A percentile compares a stretch with the other conserved stretches of the same genome.
Conservation (phyloP, 2,797 vertebrate genomes). For the Notolepis coatsorum region DNA sequence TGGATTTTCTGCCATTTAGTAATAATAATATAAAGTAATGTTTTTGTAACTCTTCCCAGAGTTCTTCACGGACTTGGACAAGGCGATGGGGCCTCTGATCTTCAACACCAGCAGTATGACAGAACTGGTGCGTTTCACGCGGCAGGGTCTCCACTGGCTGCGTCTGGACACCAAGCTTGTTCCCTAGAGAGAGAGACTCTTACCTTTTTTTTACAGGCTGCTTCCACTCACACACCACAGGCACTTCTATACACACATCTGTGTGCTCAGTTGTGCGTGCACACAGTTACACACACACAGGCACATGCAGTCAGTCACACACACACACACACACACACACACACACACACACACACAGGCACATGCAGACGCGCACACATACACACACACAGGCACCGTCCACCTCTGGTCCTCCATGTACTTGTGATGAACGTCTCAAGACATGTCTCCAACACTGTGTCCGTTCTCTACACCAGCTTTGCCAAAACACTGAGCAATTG, state of each 20-base stretch:
- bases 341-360: constrained; percentile 2
- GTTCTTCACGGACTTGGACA: constrained; percentile 98
- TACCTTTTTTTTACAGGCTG: constrained; percentile 47
- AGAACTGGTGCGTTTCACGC: constrained; percentile 96
- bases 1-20: background rate
- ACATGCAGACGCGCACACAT: constrained; percentile 1
- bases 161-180: constrained; percentile 93
- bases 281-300: constrained; percentile 47
- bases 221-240: constrained; percentile 37
- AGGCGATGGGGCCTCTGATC: constrained; percentile 95
- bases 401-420: constrained; percentile 68
- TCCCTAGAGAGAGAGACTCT: constrained; percentile 70
- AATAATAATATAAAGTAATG: background rate
- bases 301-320: constrained; percentile 42
- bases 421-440: constrained; percentile 81
- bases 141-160: constrained; percentile 98
- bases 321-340: constrained; percentile 26
- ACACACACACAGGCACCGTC: constrained; percentile 34
- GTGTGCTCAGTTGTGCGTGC: too few relatives aligned
- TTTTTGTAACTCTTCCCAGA: constrained; percentile 74
- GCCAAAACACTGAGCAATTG: constrained; percentile 80
- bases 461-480: constrained; percentile 85
- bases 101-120: constrained; percentile 99
- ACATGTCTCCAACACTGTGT: constrained; percentile 97
- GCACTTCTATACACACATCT: constrained; percentile 33